Evolutionary conservation across 2,888 invertebrate genomes (phyloP).

Genomic region (Lutraria lutraria): DNA sequence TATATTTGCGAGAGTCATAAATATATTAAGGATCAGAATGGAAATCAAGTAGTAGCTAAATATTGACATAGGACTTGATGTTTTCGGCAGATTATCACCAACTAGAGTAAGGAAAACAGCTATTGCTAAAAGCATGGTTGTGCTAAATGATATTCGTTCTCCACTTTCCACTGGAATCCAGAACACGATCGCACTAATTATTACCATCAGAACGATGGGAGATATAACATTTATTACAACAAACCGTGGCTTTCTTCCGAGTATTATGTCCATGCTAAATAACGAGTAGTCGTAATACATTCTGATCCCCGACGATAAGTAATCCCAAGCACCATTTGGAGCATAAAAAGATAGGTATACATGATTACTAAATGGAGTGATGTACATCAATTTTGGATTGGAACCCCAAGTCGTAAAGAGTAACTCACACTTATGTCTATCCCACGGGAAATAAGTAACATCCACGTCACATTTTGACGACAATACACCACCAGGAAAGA

Average conservation of each 20-base stretch:
- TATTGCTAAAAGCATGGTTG: neutral
- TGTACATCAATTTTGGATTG: neutral
- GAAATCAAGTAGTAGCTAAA: conserved; percentile 8
- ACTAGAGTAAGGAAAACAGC: conserved; percentile 15
- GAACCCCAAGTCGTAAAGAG: neutral
- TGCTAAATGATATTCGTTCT: conserved; percentile 18
- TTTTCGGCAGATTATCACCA: conserved; percentile 17
- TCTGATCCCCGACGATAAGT: no score
- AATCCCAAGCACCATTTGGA: neutral
- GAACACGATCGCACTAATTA: neutral
- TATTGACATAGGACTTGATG: conserved; percentile 22
- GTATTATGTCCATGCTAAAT: no score
- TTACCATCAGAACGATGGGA: neutral
- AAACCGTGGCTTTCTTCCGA: conserved; percentile 26
- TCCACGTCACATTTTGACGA: neutral
- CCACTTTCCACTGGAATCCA: conserved; percentile 10
- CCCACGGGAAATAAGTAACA: no score
- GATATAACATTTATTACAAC: conserved; percentile 15
- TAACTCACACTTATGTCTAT: neutral
- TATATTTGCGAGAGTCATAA: neutral
- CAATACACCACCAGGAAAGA: conserved; percentile 2
- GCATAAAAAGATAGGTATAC: neutral
- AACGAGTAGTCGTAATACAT: no score
- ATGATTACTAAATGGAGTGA: neutral
- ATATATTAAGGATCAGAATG: neutral